Base-by-base conservation (phyloP, 2,888 invertebrate species). In the Cerastis rubricosa region DNA sequence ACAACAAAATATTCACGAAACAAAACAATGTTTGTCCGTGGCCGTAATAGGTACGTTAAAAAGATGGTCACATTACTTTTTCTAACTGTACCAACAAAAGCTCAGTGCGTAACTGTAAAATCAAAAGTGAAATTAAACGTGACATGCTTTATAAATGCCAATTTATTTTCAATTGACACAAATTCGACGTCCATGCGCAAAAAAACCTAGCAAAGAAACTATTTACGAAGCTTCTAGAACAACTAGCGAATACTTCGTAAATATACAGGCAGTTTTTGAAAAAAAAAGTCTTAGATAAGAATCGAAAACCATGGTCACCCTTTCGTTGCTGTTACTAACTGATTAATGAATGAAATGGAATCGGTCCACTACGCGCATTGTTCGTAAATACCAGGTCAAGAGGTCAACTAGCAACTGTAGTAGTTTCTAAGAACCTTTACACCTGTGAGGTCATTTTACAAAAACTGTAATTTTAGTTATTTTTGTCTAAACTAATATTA, bases 261-360 rank as follows among this genome's bases (percentile, higher is more conserved):
- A 2, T 17, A 25, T 7, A 0, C n/a, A n/a, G 17, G 14, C 14
- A 59, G 57, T 14, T 57, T 25, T 57, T 14, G 0, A 54, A 22
- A 61, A 51, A 45, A 45, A 68, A 17, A 43, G 11, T 2, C 4
- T 4, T 0, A 8, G 0, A 40, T 5, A 49, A 49, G 25, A 14
- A n/a, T 14, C 66, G 0, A 14, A 66, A 65, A n/a, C 0, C 14
- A 29, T 82, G 74, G 83, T 57, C 11, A 29, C 74, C 74, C 71
- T 81, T 59, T 59, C 35, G 19, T 43, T 51, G 43, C 63, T 75
- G 84, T 88, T 83, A 81, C 84, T 76, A 74, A 74, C 84, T 77
- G 81, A 87, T 80, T 88, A 87, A 74, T 83, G 85, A 88, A 89
- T 89, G 87, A 79, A 85, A 88, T 87, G 82, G 40, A 86, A 83